Evolutionary conservation across 2,113 vertebrate genomes (phyloP).

Genomic region (Sisor rabdophorus): DNA sequence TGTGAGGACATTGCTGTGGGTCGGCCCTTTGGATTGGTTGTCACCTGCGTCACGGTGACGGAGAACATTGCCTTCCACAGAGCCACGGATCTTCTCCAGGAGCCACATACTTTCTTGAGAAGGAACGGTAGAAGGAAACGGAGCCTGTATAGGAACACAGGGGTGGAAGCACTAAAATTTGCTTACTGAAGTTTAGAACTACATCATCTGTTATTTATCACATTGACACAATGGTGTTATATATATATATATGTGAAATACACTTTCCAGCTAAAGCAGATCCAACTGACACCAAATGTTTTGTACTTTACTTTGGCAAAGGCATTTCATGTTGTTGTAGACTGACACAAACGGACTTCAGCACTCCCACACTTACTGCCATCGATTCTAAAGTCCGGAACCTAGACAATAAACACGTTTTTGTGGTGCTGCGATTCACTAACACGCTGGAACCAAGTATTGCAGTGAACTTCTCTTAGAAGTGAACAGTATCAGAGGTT

Average conservation of each 20-base stretch:
- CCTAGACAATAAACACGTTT: neutral
- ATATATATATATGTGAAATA: neutral
- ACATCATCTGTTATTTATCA: neutral
- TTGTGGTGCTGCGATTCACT: neutral
- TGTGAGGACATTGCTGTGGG: slow-evolving; percentile 92
- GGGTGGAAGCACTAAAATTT: slow-evolving; percentile 13
- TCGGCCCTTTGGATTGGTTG: slow-evolving; percentile 63
- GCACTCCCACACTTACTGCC: slow-evolving; percentile 6
- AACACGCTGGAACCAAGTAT: neutral
- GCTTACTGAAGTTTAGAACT: neutral
- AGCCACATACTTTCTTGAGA: slow-evolving; percentile 80
- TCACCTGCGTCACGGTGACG: slow-evolving; percentile 72
- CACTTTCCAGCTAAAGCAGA: neutral
- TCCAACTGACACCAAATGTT: neutral
- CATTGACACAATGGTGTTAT: neutral
- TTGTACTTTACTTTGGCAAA: neutral
- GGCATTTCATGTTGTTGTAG: slow-evolving; percentile 1
- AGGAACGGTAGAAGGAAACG: slow-evolving; percentile 41
- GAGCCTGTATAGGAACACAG: slow-evolving; percentile 55
- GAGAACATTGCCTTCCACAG: slow-evolving; percentile 75
- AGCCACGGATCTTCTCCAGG: slow-evolving; percentile 86
- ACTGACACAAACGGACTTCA: slow-evolving; percentile 12
- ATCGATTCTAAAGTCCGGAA: slow-evolving; percentile 1
- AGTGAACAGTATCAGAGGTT: neutral
- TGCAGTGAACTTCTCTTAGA: slow-evolving; percentile 3